Evolutionary conservation across 2,113 vertebrate species (phyloP).

Genomic region (Phyllopteryx taeniolatus): DNA sequence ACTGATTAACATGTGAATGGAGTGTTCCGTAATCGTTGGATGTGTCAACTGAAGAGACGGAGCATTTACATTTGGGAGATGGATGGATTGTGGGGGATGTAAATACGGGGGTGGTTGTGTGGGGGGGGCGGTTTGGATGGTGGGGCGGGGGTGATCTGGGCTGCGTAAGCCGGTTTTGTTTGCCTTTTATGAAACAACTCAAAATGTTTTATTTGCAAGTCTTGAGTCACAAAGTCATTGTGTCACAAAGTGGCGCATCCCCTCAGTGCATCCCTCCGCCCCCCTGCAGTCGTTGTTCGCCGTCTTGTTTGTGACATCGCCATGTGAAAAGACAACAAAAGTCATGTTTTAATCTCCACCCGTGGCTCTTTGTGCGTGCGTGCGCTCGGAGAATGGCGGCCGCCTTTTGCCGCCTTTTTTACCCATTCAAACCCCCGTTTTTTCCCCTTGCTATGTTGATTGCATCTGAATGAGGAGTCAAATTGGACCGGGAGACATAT

Average conservation of each 20-base stretch:
- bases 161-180: conserved; percentile 73
- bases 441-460: conserved; percentile 72
- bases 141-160: conserved; percentile 46
- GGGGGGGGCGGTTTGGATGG: neutral
- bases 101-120: conserved; percentile 52
- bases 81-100: conserved; percentile 68
- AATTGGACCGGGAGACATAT: conserved; percentile 75
- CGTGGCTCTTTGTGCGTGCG: conserved; percentile 73
- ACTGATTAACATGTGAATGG: conserved; percentile 80
- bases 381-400: conserved; percentile 50
- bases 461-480: conserved; percentile 71
- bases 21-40: conserved; percentile 72
- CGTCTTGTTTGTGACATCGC: conserved; percentile 79
- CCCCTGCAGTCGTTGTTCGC: conserved; percentile 50
- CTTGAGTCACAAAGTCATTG: conserved; percentile 80
- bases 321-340: conserved; percentile 79
- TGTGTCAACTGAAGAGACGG: conserved; percentile 73
- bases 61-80: conserved; percentile 69
- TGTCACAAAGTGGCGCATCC: conserved; percentile 76
- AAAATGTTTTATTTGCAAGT: conserved; percentile 71
- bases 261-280: conserved; percentile 38
- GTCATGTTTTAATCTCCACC: conserved; percentile 77
- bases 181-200: conserved; percentile 70
- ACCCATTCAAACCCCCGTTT: conserved; percentile 65
- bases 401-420: conserved; percentile 55